Percentiles rank a stretch among this genome's conserved stretches.
These are phyloP conservation scores for Cyphomyrus plagiostoma DNA, from an alignment of 2,113 vertebrate genomes.

Conservation along the genomic window DNA sequence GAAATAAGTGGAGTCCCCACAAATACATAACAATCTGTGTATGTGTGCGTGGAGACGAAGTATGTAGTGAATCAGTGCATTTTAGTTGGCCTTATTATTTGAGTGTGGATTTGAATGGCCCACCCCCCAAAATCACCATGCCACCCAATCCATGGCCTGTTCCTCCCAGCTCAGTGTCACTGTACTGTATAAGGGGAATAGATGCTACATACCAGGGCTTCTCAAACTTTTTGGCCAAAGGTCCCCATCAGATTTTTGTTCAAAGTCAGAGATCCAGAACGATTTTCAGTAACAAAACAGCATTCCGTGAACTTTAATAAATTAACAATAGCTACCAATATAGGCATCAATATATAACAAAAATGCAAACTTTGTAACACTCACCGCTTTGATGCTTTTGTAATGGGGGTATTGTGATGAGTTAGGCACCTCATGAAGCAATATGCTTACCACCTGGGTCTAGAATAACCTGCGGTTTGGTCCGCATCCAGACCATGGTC, in stretches of 20 bases:
- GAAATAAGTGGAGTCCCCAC: background rate
- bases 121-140: background rate
- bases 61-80: background rate
- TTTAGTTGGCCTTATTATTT: background rate
- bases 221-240: background rate
- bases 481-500: background rate
- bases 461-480: background rate
- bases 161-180: background rate
- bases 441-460: background rate
- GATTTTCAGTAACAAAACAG: background rate
- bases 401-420: background rate
- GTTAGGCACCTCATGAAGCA: no score
- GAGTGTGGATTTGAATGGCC: background rate
- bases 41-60: background rate
- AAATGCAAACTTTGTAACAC: background rate
- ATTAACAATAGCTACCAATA: background rate
- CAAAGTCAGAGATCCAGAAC: background rate
- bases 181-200: background rate
- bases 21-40: background rate
- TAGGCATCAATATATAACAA: background rate
- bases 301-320: background rate
- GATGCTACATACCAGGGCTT: background rate
- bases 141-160: background rate
- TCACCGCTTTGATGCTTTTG: background rate
- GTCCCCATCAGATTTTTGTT: background rate